Conservation (phyloP, 2,888 invertebrate species). For the Nomada goodeniana region DNA sequence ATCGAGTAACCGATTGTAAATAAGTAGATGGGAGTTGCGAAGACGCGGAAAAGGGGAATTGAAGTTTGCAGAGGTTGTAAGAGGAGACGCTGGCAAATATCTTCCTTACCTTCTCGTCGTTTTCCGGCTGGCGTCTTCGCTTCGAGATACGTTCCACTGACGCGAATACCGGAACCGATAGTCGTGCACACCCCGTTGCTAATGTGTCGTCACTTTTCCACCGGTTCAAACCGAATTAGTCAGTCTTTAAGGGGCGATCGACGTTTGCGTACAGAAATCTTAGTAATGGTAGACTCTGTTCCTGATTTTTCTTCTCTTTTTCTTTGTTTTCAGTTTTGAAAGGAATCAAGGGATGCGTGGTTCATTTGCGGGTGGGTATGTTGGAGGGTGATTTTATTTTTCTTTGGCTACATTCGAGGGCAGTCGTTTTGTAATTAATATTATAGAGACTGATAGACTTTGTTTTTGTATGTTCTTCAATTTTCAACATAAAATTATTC, state of each 20-base stretch:
- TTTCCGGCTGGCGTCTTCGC: constrained; percentile 53
- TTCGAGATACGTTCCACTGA: constrained; percentile 33
- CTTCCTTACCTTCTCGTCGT: constrained; percentile 65
- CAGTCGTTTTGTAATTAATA: too few species aligned
- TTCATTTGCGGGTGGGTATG: too few species aligned
- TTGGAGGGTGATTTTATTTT: too few species aligned
- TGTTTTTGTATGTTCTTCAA: too few species aligned
- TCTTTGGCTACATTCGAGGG: too few species aligned
- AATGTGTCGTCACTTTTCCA: constrained; percentile 7
- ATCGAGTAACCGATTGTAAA: constrained; percentile 79
- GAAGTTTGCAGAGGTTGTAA: constrained; percentile 77
- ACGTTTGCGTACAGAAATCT: too few species aligned
- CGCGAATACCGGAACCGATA: constrained; percentile 51
- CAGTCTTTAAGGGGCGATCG: constrained; percentile 2
- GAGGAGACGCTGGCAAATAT: constrained; percentile 77
- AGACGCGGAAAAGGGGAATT: constrained; percentile 70
- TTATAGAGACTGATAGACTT: too few species aligned
- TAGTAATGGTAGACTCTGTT: too few species aligned
- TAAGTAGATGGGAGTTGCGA: constrained; percentile 60
- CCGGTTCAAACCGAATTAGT: constrained; percentile 37
- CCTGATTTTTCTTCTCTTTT: too few species aligned
- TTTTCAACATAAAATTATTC: too few species aligned
- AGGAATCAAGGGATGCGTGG: too few species aligned
- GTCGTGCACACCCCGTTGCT: not conserved
- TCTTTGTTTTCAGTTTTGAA: too few species aligned